phyloP scores from a whole-genome alignment of 1,140 invertebrate species.

The Drosophila sp. region DNA sequence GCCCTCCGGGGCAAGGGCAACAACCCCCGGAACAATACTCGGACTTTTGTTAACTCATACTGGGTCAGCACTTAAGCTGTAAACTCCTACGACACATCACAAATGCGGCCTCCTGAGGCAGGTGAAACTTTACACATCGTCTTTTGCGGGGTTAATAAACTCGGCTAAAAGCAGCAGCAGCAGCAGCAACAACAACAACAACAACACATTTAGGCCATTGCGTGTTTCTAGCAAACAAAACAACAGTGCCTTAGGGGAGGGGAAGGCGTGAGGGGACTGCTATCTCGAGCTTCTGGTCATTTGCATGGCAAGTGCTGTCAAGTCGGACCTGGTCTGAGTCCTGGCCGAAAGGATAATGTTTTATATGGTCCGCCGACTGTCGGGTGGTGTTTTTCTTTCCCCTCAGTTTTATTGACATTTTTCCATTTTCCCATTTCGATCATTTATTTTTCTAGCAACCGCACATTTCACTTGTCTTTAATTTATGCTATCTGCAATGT shows the following conservation, averaged over 20 bases:
- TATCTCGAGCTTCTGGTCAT: constrained; percentile 57
- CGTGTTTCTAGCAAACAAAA: constrained; percentile 69
- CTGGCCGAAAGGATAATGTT: constrained; percentile 36
- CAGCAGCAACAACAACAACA: constrained; percentile 19
- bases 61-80: constrained; percentile 77
- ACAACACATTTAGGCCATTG: constrained; percentile 60
- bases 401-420: constrained; percentile 27
- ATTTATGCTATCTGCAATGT: constrained; percentile 65
- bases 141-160: constrained; percentile 76
- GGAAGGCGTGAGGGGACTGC: neutral
- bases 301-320: constrained; percentile 74
- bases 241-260: constrained; percentile 14
- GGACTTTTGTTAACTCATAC: constrained; percentile 3
- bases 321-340: constrained; percentile 35
- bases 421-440: constrained; percentile 46
- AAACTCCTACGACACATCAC: constrained; percentile 31
- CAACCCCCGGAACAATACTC: constrained; percentile 22
- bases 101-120: constrained; percentile 39
- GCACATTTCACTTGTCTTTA: constrained; percentile 58
- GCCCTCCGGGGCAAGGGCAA: constrained; percentile 33
- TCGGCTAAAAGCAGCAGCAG: constrained; percentile 26
- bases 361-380: neutral
- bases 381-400: neutral
- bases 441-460: constrained; percentile 74
- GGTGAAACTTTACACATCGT: constrained; percentile 49